Evolutionary conservation across 2,113 vertebrate genomes (phyloP).

Genomic region (Aphelocoma coerulescens): DNA sequence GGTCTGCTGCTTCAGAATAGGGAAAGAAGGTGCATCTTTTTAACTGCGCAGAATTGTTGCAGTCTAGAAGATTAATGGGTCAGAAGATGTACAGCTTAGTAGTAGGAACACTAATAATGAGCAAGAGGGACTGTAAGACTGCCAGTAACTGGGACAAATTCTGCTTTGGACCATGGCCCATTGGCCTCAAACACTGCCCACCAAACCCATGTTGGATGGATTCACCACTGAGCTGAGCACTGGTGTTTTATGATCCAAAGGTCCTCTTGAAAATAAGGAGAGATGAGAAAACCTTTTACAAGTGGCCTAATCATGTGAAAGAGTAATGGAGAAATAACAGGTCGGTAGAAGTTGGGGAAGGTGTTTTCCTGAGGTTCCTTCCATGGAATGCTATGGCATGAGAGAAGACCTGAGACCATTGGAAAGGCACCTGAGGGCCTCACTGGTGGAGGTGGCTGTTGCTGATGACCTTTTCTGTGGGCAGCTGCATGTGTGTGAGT

Average conservation of each 20-base stretch:
- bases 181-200: not conserved
- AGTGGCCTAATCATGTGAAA: not conserved
- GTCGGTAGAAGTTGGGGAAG: not conserved
- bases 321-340: not conserved
- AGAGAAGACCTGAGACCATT: not conserved
- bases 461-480: not conserved
- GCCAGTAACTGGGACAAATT: not conserved
- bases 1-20: not conserved
- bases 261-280: not conserved
- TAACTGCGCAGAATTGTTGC: not conserved
- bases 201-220: fast-evolving
- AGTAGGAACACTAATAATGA: not conserved
- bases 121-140: not conserved
- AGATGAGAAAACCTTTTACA: not conserved
- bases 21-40: not conserved
- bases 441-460: not conserved
- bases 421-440: not conserved
- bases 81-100: not conserved
- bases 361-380: not conserved
- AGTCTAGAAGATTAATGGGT: not conserved
- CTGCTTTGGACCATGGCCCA: not conserved
- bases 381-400: not conserved
- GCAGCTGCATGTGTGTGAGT: not conserved
- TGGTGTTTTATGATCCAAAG: not conserved
- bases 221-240: not conserved